phyloP scores from a whole-genome alignment of 2,113 vertebrate species.

The Mugil cephalus region DNA sequence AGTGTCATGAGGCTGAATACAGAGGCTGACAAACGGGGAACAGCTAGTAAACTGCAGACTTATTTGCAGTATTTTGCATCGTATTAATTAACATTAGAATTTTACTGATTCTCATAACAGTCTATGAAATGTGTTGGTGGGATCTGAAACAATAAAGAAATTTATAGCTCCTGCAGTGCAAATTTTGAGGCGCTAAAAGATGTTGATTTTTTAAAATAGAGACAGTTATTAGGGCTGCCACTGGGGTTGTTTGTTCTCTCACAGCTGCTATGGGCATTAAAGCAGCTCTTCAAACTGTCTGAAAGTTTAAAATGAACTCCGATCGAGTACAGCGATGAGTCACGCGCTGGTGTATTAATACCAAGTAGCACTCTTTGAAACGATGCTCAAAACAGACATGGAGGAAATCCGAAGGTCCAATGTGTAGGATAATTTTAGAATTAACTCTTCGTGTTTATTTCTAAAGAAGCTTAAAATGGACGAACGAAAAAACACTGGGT shows the following conservation, averaged over 20 bases:
- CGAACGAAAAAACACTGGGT: too few relatives aligned
- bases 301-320: constrained; percentile 19
- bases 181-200: constrained; percentile 12
- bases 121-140: constrained; percentile 3
- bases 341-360: constrained; percentile 11
- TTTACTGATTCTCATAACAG: neutral
- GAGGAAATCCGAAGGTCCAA: too few relatives aligned
- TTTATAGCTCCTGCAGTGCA: neutral
- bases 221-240: constrained; percentile 22
- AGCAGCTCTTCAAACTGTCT: constrained; percentile 26
- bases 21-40: neutral
- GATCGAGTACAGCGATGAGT: constrained; percentile 28
- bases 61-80: constrained; percentile 5
- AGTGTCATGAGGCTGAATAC: constrained; percentile 14
- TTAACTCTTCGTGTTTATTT: too few relatives aligned
- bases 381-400: neutral
- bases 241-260: constrained; percentile 28
- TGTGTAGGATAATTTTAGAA: too few relatives aligned
- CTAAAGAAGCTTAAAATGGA: too few relatives aligned
- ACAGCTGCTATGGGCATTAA: neutral
- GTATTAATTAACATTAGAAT: constrained; percentile 3
- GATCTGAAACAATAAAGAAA: constrained; percentile 9
- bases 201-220: constrained; percentile 30
- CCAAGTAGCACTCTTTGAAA: neutral
- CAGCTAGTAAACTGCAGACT: neutral